A percentile compares a stretch with the other conserved stretches of the same genome.
Conservation (phyloP, 2,888 invertebrate species). For the Salpingus planirostris region DNA sequence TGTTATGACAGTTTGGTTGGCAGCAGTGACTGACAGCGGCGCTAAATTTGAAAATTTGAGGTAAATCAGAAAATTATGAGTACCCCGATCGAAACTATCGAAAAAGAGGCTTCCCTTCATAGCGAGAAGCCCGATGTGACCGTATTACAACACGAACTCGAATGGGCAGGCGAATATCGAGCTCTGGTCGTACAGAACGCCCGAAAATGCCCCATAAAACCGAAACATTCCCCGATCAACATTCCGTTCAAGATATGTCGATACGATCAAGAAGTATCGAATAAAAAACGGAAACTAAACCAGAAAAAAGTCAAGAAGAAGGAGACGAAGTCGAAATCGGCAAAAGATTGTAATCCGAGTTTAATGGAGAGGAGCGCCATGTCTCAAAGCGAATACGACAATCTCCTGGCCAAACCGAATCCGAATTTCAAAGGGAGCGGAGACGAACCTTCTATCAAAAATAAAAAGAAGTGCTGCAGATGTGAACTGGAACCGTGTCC, state of each 20-base stretch:
- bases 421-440: background rate
- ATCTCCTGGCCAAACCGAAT: constrained; percentile 22
- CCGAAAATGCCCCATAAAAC: constrained; percentile 6
- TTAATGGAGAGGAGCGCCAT: constrained; percentile 17
- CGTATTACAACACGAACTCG: background rate
- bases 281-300: constrained; percentile 12
- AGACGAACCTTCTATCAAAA: constrained; percentile 1
- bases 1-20: too few relatives aligned
- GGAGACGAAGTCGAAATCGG: constrained; percentile 1
- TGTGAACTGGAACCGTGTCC: constrained; percentile 28
- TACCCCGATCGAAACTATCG: background rate
- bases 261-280: constrained; percentile 8
- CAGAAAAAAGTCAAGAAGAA: background rate
- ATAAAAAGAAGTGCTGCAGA: constrained; percentile 9
- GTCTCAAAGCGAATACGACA: constrained; percentile 26
- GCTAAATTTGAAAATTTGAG: too few relatives aligned
- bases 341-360: constrained; percentile 1
- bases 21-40: too few relatives aligned
- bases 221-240: constrained; percentile 16
- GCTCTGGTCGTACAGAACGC: background rate
- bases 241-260: constrained; percentile 18
- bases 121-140: too few relatives aligned
- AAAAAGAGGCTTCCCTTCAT: background rate
- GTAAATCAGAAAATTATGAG: too few relatives aligned
- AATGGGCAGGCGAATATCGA: constrained; percentile 1